Evolutionary conservation across 2,797 vertebrate genomes (phyloP).

Genomic region (Loriculus beryllinus): DNA sequence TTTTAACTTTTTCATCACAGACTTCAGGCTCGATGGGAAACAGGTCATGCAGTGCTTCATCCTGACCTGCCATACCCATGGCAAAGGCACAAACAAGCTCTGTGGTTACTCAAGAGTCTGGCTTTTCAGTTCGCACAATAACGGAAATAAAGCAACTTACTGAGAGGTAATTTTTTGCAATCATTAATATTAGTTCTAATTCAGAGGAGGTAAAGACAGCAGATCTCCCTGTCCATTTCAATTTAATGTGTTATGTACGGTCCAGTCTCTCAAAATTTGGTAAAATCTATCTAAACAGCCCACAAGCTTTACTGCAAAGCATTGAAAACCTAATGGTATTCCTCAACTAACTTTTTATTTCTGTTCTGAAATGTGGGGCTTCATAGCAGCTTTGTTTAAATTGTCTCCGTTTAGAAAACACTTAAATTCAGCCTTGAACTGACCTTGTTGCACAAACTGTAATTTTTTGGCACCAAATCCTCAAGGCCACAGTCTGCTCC

Average conservation of each 20-base stretch:
- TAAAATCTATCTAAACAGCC: neutral
- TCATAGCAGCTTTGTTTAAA: conserved; percentile 28
- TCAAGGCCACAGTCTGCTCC: neutral
- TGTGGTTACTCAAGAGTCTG: neutral
- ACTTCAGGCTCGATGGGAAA: neutral
- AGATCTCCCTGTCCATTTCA: neutral
- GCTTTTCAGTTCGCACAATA: neutral
- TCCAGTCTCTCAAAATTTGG: neutral
- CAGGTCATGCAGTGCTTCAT: accelerated
- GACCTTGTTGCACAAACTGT: conserved; percentile 7
- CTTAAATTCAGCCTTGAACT: conserved; percentile 15
- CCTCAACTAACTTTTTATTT: neutral
- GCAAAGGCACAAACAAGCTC: neutral
- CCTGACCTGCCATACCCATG: neutral
- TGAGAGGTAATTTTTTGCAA: neutral
- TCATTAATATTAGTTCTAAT: neutral
- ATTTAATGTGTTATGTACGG: neutral
- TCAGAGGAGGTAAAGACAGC: neutral
- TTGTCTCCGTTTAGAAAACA: neutral
- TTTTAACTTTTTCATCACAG: neutral
- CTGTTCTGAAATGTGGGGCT: neutral
- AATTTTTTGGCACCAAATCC: neutral
- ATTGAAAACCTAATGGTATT: neutral
- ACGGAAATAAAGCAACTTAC: neutral
- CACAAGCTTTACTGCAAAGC: neutral